Evolutionary conservation across 2,797 vertebrate genomes (phyloP).

Genomic region (Pitangus sulphuratus): DNA sequence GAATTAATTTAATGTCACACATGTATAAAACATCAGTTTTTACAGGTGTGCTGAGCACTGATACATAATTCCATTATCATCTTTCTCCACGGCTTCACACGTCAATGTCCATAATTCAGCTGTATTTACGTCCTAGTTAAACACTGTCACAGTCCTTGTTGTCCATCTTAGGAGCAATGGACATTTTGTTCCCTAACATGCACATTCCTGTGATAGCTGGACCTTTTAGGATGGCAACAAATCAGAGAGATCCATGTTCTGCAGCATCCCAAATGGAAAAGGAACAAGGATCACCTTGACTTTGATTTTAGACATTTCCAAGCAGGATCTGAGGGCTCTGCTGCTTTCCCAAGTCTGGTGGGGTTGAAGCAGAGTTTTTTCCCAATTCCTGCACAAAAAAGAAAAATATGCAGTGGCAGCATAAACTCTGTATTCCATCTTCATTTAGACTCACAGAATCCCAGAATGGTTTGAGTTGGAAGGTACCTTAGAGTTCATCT

Average conservation of each 20-base stretch:
- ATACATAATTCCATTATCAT: not conserved
- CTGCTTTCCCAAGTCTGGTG: not conserved
- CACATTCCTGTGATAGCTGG: not conserved
- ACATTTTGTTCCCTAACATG: not conserved
- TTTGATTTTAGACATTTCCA: not conserved
- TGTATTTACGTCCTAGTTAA: not conserved
- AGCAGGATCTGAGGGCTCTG: not conserved
- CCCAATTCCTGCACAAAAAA: not conserved
- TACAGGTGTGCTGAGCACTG: not conserved
- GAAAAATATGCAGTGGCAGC: fast-evolving
- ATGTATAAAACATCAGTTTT: not conserved
- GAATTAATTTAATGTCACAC: not conserved
- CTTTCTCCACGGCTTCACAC: not conserved
- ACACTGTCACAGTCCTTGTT: not conserved
- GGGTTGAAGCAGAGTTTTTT: not conserved
- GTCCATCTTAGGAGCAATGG: not conserved
- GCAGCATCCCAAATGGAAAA: not conserved
- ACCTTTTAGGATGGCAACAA: not conserved
- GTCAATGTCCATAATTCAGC: not conserved
- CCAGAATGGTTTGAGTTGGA: not conserved
- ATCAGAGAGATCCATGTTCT: not conserved
- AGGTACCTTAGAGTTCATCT: not conserved
- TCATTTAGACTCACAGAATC: not conserved
- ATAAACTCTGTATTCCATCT: not conserved
- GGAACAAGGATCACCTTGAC: not conserved